Conservation (phyloP, 2,113 vertebrate species). For the Osmerus eperlanus region DNA sequence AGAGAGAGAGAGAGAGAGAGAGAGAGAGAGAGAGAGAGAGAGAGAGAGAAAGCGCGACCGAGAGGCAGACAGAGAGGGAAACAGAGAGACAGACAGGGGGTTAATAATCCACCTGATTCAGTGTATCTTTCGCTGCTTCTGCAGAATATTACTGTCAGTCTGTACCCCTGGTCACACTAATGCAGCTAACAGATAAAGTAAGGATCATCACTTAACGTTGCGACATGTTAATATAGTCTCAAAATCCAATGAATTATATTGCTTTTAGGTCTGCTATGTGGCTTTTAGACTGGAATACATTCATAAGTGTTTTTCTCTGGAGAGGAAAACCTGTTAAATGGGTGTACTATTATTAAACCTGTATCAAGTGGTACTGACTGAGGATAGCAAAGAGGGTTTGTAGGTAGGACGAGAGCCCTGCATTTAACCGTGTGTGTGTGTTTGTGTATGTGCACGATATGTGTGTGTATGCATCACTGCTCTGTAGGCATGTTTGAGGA, state of each 20-base stretch:
- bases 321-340: slow-evolving; percentile 11
- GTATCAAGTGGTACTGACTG: slow-evolving; percentile 6
- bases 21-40: background rate
- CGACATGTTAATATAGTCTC: background rate
- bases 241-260: slow-evolving; percentile 7
- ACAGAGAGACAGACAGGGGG: too few species aligned
- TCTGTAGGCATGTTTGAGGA: slow-evolving; percentile 14
- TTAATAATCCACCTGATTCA: too few species aligned
- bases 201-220: slow-evolving; percentile 1
- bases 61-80: background rate
- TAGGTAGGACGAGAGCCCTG: background rate
- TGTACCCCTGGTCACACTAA: background rate
- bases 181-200: slow-evolving; percentile 4
- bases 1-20: background rate
- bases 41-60: slow-evolving; percentile 9
- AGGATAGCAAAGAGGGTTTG: background rate
- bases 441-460: background rate
- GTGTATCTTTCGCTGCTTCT: too few species aligned
- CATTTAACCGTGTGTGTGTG: slow-evolving; percentile 1
- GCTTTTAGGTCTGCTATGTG: background rate
- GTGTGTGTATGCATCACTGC: background rate
- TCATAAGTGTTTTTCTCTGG: background rate
- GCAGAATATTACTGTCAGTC: too few species aligned
- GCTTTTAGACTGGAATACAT: background rate
- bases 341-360: slow-evolving; percentile 9